Evolutionary conservation across 2,888 invertebrate species (phyloP).

Genomic region (Glyphotaelius pellucidus): DNA sequence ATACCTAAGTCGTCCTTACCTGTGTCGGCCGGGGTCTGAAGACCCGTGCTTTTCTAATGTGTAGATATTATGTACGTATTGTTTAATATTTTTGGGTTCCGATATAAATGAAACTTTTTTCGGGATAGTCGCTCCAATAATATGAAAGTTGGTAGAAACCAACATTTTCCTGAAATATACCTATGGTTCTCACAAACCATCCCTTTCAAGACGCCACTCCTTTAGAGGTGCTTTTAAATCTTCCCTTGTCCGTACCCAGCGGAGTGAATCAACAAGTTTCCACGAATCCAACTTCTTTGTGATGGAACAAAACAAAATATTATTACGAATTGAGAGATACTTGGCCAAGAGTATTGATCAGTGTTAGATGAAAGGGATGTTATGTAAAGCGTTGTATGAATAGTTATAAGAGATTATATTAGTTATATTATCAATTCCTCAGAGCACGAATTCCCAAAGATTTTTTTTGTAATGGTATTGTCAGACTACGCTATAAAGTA

Average conservation of each 20-base stretch:
- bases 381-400: neutral
- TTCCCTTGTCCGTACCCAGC: neutral
- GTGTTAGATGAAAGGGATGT: constrained; percentile 13
- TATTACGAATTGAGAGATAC: constrained; percentile 16
- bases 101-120: too few relatives aligned
- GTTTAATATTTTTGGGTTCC: too few relatives aligned
- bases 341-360: neutral
- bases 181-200: neutral
- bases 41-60: neutral
- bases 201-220: neutral
- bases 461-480: too few relatives aligned
- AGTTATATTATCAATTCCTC: neutral
- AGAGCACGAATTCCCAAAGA: neutral
- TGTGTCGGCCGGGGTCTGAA: neutral
- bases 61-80: neutral
- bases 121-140: too few relatives aligned
- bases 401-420: neutral
- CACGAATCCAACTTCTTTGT: neutral
- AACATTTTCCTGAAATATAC: neutral
- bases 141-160: neutral
- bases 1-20: too few relatives aligned
- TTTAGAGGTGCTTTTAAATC: neutral
- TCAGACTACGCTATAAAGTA: too few relatives aligned
- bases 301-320: neutral
- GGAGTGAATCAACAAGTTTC: constrained; percentile 17